Conservation (phyloP, 1,140 invertebrate genomes). For the Vanessa tameamea region DNA sequence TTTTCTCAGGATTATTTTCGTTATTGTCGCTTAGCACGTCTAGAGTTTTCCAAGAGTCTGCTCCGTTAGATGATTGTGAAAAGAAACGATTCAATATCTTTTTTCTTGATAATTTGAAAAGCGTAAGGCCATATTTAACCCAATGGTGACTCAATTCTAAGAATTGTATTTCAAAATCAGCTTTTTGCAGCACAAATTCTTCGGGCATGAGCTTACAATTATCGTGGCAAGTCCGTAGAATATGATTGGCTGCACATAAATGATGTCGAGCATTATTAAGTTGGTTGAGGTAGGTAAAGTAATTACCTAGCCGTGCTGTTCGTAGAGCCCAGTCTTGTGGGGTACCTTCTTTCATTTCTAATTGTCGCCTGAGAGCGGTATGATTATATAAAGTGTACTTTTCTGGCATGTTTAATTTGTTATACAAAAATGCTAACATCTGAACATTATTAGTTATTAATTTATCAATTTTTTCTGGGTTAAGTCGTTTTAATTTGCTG, state of each 20-base stretch:
- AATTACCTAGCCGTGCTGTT: conserved; percentile 83
- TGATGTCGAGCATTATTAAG: conserved; percentile 82
- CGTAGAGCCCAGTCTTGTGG: conserved; percentile 84
- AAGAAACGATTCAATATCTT: conserved; percentile 70
- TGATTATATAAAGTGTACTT: conserved; percentile 83
- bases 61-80: conserved; percentile 52
- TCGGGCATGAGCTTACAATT: conserved; percentile 70
- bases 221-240: conserved; percentile 77
- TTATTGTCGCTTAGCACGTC: conserved; percentile 49
- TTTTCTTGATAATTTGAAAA: conserved; percentile 82
- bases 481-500: conserved; percentile 53
- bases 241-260: conserved; percentile 79
- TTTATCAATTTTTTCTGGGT: conserved; percentile 74
- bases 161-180: conserved; percentile 79
- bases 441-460: conserved; percentile 78
- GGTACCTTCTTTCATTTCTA: conserved; percentile 82
- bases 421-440: conserved; percentile 78
- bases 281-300: conserved; percentile 71
- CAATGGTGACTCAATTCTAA: conserved; percentile 84
- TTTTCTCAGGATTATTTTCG: conserved; percentile 39
- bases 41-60: conserved; percentile 65
- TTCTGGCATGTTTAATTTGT: conserved; percentile 72
- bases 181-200: conserved; percentile 69
- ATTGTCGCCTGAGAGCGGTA: conserved; percentile 82
- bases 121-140: conserved; percentile 83